Evolutionary conservation across 2,888 invertebrate species (phyloP), one percentile per base, ranked within the genome.

Genomic region (Metellina segmentata): DNA sequence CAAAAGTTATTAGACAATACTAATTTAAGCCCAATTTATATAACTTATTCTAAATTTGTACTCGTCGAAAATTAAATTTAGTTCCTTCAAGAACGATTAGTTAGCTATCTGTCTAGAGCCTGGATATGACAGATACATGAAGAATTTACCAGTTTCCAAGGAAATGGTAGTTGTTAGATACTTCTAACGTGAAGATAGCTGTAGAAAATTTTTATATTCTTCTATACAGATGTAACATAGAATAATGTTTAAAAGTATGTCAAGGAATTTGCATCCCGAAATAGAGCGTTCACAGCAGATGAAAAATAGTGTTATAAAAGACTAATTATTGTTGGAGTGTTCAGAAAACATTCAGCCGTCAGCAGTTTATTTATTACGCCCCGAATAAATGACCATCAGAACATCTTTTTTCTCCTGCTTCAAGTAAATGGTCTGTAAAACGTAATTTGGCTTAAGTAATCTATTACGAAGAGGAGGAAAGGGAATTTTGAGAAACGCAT

Each of bases 281-380:
- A 71, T 71, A 70, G 83, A 87, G 81, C 51, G 78, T 86, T 52
- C 69, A 48, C 72, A 74, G 61, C 87, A 52, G 72, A 72, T 83
- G 82, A 87, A 86, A 87, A 91, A 87, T 87, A 77, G 83, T 74
- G 69, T 79, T 91, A 91, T 87, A 91, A 91, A 86, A 91, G 91
- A 87, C 87, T 91, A 90, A 90, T 90, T 83, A 91, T 91, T 81
- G 77, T 82, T 49, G 34, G 82, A 91, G 87, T 72, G 70, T 82
- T 81, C 86, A 75, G 86, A 90, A 86, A 86, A 86, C 86, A 86
- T 86, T 91, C 70, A 72, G 82, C 72, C 72, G 82, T 79, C 75
- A 81, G 20, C 71, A 79, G 78, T 52, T 71, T 83, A 91, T 91
- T 91, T 91, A 91, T 91, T 91, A 83, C 81, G 71, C 78, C 77